These are phyloP conservation scores for Tipula confusa DNA, from an alignment of 2,888 invertebrate genomes.

Conservation along the genomic window DNA sequence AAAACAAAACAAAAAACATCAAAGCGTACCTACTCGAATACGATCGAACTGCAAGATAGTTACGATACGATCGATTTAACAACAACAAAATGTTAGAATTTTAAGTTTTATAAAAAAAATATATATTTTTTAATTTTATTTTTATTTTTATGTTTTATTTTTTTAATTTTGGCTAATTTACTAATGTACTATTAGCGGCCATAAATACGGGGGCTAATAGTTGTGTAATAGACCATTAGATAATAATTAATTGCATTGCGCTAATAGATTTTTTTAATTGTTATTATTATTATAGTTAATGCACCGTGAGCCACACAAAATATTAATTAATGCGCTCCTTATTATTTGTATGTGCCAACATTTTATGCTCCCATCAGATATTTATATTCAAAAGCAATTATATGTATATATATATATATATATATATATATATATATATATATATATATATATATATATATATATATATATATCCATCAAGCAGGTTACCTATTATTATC, in stretches of 20 bases:
- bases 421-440: no score
- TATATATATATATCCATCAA: no score
- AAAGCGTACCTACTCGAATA: constrained; percentile 25
- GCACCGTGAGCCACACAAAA: neutral
- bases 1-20: neutral
- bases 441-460: no score
- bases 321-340: constrained; percentile 13
- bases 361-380: neutral
- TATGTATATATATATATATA: no score
- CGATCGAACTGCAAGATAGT: constrained; percentile 12
- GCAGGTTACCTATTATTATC: neutral
- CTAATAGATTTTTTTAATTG: neutral
- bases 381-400: no score
- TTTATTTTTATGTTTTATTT: no score
- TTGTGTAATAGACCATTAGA: neutral
- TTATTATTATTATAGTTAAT: neutral
- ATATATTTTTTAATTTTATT: no score
- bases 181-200: neutral
- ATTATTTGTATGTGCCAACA: neutral
- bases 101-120: constrained; percentile 13
- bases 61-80: constrained; percentile 25
- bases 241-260: neutral
- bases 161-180: neutral
- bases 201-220: neutral
- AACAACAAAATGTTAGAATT: neutral